Evolutionary conservation across 2,113 vertebrate genomes (phyloP).

Genomic region (Carollia perspicillata): DNA sequence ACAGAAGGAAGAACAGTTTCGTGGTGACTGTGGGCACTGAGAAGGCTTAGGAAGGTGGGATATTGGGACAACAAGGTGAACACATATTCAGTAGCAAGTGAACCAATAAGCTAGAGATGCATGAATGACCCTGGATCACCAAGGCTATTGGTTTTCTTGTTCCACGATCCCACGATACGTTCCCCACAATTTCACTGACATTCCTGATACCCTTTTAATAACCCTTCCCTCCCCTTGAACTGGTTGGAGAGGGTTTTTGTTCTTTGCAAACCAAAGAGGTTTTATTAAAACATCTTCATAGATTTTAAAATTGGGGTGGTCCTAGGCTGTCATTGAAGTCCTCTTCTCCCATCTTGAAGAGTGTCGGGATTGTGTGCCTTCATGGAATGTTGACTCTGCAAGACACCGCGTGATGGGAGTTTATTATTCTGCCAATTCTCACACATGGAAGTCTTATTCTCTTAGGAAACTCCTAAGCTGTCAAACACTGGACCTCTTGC

Average conservation of each 20-base stretch:
- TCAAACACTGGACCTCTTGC: neutral
- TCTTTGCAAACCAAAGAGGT: neutral
- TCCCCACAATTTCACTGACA: too few species aligned
- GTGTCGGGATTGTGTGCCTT: neutral
- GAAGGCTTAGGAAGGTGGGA: neutral
- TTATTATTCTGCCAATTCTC: neutral
- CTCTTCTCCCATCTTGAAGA: neutral
- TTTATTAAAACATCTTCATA: neutral
- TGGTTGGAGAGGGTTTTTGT: neutral
- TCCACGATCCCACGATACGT: neutral
- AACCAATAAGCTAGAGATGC: neutral
- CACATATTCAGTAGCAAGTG: neutral
- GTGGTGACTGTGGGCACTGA: neutral
- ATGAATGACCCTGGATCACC: neutral
- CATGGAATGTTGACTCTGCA: neutral
- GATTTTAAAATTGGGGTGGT: neutral
- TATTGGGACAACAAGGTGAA: neutral
- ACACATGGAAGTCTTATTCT: neutral
- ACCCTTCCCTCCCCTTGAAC: neutral
- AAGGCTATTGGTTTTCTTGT: neutral
- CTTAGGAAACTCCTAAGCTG: neutral
- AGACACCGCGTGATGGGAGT: neutral
- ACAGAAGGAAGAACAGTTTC: neutral
- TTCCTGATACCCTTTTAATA: neutral
- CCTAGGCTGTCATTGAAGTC: neutral